Conservation (phyloP, 2,113 vertebrate genomes). For the Acinonyx jubatus region DNA sequence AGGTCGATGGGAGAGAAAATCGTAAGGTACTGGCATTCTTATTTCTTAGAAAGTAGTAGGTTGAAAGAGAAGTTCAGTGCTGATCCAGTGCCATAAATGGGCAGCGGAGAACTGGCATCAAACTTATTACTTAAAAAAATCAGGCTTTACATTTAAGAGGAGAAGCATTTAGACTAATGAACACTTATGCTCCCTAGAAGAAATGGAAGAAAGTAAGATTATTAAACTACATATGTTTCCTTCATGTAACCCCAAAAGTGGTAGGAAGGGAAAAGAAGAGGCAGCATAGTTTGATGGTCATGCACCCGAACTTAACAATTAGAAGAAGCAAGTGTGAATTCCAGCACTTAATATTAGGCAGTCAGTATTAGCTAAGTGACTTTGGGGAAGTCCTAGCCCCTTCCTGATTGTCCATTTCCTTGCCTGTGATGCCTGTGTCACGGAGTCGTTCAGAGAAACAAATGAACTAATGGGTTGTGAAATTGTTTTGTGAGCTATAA, state of each 20-base stretch:
- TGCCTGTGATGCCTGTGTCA: background rate
- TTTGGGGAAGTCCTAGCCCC: background rate
- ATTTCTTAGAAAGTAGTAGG: background rate
- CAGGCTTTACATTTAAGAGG: background rate
- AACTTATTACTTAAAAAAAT: background rate
- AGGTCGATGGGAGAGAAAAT: background rate
- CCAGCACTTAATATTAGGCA: background rate
- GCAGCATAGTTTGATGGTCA: background rate
- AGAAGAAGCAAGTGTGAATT: slow-evolving; percentile 14
- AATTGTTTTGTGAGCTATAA: slow-evolving; percentile 49
- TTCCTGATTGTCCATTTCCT: slow-evolving; percentile 55
- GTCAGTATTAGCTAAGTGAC: slow-evolving; percentile 2
- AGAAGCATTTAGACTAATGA: background rate
- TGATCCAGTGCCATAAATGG: background rate
- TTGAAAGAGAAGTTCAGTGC: slow-evolving; percentile 45
- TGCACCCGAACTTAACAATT: background rate
- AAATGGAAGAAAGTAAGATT: background rate
- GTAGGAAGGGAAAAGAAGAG: background rate
- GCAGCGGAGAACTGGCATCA: background rate
- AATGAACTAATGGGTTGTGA: slow-evolving; percentile 55
- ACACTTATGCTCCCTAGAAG: background rate
- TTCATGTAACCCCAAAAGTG: background rate
- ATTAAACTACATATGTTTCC: slow-evolving; percentile 20
- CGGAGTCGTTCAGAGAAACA: slow-evolving; percentile 39
- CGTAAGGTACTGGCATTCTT: slow-evolving; percentile 1